A percentile compares a stretch with the other conserved stretches of the same genome.
Conservation (phyloP, 1,140 invertebrate species). For the Neodiprion pinetum region DNA sequence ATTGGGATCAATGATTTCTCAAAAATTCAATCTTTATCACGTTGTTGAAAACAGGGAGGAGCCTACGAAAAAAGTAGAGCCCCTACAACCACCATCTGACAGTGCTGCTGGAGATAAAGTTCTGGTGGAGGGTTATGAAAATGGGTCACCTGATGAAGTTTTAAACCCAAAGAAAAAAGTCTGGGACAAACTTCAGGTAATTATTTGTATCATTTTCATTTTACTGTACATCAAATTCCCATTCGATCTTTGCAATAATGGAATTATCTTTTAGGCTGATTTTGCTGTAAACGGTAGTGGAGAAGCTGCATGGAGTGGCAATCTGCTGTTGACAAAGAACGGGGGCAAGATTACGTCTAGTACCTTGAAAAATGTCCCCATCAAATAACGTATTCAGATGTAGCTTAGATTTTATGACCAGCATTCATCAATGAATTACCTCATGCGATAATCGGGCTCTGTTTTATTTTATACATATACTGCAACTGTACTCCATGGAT, state of each 20-base stretch:
- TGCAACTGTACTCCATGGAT: too few relatives aligned
- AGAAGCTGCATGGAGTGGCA: constrained; percentile 84
- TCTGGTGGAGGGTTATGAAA: constrained; percentile 81
- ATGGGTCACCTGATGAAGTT: constrained; percentile 80
- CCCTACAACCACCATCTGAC: constrained; percentile 76
- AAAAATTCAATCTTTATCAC: constrained; percentile 22
- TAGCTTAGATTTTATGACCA: too few relatives aligned
- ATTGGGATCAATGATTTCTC: neutral
- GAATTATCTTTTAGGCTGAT: constrained; percentile 66
- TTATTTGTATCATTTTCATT: constrained; percentile 3
- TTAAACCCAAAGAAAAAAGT: constrained; percentile 98
- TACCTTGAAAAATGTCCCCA: constrained; percentile 76
- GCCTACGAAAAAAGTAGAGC: constrained; percentile 80
- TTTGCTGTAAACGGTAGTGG: constrained; percentile 79
- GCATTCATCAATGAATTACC: too few relatives aligned
- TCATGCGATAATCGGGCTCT: too few relatives aligned
- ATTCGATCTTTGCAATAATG: constrained; percentile 12
- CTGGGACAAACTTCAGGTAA: constrained; percentile 88
- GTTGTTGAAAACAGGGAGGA: constrained; percentile 64
- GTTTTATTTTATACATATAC: too few relatives aligned
- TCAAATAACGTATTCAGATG: constrained; percentile 67
- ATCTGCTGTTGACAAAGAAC: constrained; percentile 73
- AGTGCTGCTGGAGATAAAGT: constrained; percentile 83
- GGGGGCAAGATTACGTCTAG: constrained; percentile 73
- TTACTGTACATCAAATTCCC: constrained; percentile 8